Evolutionary conservation across 2,113 vertebrate species (phyloP).

Genomic region (Thunnus maccoyii): DNA sequence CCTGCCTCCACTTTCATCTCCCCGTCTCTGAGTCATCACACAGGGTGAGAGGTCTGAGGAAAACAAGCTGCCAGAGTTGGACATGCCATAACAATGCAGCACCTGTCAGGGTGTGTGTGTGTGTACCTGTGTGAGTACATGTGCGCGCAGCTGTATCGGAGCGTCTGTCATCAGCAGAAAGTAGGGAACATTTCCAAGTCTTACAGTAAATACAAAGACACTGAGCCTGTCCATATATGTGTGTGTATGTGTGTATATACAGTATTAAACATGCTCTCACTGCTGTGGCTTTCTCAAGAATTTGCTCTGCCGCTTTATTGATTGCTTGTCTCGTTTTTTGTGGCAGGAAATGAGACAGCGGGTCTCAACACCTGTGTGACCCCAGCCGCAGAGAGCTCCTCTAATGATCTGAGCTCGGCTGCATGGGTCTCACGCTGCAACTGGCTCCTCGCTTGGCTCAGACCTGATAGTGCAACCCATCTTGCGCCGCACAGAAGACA

Average conservation of each 20-base stretch:
- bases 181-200: slow-evolving; percentile 60
- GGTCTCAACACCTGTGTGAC: slow-evolving; percentile 73
- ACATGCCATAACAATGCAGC: slow-evolving; percentile 79
- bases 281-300: slow-evolving; percentile 53
- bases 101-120: slow-evolving; percentile 67
- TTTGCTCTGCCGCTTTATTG: slow-evolving; percentile 58
- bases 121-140: slow-evolving; percentile 42
- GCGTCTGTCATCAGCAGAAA: slow-evolving; percentile 64
- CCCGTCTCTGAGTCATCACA: slow-evolving; percentile 78
- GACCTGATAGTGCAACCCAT: slow-evolving; percentile 59
- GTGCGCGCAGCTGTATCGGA: slow-evolving; percentile 73
- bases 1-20: slow-evolving; percentile 70
- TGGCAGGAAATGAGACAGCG: slow-evolving; percentile 72
- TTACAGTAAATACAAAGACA: slow-evolving; percentile 66
- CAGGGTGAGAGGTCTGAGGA: slow-evolving; percentile 74
- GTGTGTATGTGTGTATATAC: slow-evolving; percentile 13
- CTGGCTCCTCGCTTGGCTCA: slow-evolving; percentile 33
- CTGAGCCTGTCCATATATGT: neutral
- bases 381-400: slow-evolving; percentile 48
- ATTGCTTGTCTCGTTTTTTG: slow-evolving; percentile 61
- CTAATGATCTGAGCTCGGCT: slow-evolving; percentile 75
- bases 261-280: neutral
- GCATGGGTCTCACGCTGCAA: slow-evolving; percentile 52
- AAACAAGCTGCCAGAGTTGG: slow-evolving; percentile 78
- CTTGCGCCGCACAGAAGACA: slow-evolving; percentile 9